Base-by-base conservation (phyloP, 2,113 vertebrate species). In the Reinhardtius hippoglossoides region DNA sequence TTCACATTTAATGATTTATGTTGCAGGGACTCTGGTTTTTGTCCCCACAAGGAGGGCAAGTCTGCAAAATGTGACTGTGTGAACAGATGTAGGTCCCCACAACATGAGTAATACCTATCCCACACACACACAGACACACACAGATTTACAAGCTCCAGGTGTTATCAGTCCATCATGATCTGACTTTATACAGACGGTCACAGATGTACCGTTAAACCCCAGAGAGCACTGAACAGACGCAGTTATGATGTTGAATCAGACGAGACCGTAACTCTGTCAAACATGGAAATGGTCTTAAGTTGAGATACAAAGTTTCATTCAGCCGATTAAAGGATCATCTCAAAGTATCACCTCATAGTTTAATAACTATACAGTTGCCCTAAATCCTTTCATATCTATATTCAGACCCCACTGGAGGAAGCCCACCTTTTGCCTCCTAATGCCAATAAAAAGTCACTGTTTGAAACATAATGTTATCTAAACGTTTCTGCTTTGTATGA, bases 111-210 rank as follows among this genome's bases (percentile, higher is more conserved):
- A 31, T 31, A 31, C 31, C 31, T 31, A 31, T 31, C 31, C 31
- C 31, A 31, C 31, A 31, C 31, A 31, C 31, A 31, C 31, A 31
- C 31, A 31, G 31, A 31, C 58, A 54, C 58, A 73, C 74, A 62
- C 59, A 67, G 66, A 83, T 85, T 82, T 79, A 86, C 58, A 81
- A 77, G 75, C 67, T 85, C 78, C 86, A 88, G 79, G 87, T 91
- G 88, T 83, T 87, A 81, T 87, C 66, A 62, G 65, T 75, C 67
- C 59, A 27, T 79, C 75, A 65, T 66, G 66, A 67, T 80, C 78
- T 70, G 69, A 56, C 54, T 85, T 78, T 42, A 70, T 20, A 54
- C 35, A 71, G 24, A 74, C 23, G 3, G 70, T 81, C 71, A 83
- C 40, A 26, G 71, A 60, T 71, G 69, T 64, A 56, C 81, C 61